phyloP scores from a whole-genome alignment of 2,113 vertebrate species.

The Haemorhous mexicanus region DNA sequence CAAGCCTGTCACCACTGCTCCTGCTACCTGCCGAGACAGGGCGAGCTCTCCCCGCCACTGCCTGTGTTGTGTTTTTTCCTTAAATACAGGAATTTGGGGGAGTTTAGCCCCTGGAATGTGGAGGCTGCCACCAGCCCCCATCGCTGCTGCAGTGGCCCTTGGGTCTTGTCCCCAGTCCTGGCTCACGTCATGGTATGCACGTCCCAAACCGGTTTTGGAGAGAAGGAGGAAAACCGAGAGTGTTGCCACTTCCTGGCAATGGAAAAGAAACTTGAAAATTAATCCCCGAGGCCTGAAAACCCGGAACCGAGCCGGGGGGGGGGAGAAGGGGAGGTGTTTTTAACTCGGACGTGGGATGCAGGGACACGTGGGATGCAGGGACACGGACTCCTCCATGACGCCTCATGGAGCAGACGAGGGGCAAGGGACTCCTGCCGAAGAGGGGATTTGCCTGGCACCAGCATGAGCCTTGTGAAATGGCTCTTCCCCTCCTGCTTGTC shows the following conservation, averaged over 20 bases:
- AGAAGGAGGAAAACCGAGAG: conserved; percentile 29
- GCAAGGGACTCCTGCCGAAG: neutral
- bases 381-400: neutral
- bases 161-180: neutral
- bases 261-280: conserved; percentile 21
- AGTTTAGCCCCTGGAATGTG: neutral
- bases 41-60: neutral
- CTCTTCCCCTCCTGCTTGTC: neutral
- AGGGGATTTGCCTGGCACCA: neutral
- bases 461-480: neutral
- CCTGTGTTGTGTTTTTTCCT: neutral
- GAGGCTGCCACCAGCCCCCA: neutral
- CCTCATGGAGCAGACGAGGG: neutral
- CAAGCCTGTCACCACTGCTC: neutral
- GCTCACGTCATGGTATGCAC: neutral
- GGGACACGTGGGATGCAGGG: neutral
- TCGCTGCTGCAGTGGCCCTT: neutral
- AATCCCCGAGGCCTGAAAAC: conserved; percentile 1
- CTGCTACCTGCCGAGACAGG: neutral
- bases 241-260: neutral
- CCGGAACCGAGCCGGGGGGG: neutral
- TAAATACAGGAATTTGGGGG: neutral
- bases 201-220: neutral
- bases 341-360: neutral
- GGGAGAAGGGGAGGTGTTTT: neutral